Base-by-base conservation (phyloP, 2,113 vertebrate species). In the Burhinus oedicnemus region DNA sequence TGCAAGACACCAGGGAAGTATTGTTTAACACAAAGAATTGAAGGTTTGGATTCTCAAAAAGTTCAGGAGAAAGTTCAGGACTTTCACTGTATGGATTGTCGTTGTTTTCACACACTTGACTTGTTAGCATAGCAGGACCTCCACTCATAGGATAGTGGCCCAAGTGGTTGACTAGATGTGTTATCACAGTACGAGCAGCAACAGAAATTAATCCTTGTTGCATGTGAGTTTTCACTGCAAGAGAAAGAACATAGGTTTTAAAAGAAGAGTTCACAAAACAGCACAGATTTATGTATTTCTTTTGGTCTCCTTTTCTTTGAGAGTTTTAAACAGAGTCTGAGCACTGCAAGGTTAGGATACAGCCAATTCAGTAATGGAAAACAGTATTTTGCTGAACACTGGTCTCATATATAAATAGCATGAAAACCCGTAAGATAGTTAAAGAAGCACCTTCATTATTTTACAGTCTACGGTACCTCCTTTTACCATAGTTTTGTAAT, bases 61-160 rank as follows among this genome's bases (percentile, higher is more conserved):
- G 99, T 93, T 99, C 99, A 78, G 99, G 99, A 88, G 99, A 99
- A 57, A 99, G 99, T 93, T 99, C 99, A 40, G 98, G 96, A 77
- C 98, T 99, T 97, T 99, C 99, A 93, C 99, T 99, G 97, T 99
- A 99, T 1, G 99, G 99, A 96, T 99, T 99, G 98, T 99, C 99
- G 0, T 99, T 99, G 97, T 99, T 99, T 98, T 99, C 99, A 97
- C 99, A 99, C 88, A 99, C 98, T 98, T 99, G 99, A 96, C 99
- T 99, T 69, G 99, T 99, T 78, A 99, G 98, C 97, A 99, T 99
- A 58, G 99, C 99, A 23, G 99, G 99, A 54, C 99, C 99, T 89
- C 99, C 99, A 1, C 99, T 99, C 99, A 99, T 99, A 29, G 99
- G 99, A 97, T 99, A 99, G 98, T 99, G 99, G 77, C 99, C 99